Evolutionary conservation across 2,113 vertebrate species (phyloP).

Genomic region (Sprattus sprattus): DNA sequence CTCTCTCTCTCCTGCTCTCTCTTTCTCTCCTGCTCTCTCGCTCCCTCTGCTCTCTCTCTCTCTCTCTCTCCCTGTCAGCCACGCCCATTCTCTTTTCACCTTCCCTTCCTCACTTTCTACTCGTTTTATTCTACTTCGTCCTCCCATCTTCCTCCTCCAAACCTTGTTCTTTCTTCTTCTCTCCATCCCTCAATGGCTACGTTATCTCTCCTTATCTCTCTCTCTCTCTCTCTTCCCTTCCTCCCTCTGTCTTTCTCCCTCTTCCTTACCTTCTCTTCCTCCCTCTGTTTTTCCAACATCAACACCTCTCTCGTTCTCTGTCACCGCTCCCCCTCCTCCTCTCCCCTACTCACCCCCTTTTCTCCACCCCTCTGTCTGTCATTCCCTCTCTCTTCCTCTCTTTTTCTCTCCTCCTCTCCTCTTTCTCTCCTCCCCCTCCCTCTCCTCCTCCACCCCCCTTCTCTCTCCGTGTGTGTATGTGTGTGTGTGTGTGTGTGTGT

Average conservation of each 20-base stretch:
- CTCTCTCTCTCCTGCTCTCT: too few species aligned
- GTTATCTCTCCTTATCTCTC: too few species aligned
- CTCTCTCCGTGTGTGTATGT: too few species aligned
- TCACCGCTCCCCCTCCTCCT: not conserved
- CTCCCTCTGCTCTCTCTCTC: conserved; percentile 37
- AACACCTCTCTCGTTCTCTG: too few species aligned
- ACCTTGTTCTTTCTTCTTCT: not conserved
- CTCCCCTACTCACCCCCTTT: not conserved
- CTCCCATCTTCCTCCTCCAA: not conserved
- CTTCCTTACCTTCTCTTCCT: not conserved
- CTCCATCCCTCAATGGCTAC: too few species aligned
- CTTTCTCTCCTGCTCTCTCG: not conserved
- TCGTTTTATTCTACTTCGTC: too few species aligned
- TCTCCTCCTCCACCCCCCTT: too few species aligned
- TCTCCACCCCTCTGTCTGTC: not conserved
- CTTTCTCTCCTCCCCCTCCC: too few species aligned
- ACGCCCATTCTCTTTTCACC: not conserved
- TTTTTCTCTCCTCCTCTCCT: not conserved
- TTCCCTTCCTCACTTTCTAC: not conserved
- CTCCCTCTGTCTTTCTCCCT: not conserved
- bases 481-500: too few species aligned
- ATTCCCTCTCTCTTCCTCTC: conserved; percentile 4
- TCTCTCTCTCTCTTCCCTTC: not conserved
- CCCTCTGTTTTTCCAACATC: too few species aligned
- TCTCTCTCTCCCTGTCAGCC: not conserved